phyloP scores from a whole-genome alignment of 2,888 invertebrate genomes.

The Cryptophagus acutangulus region DNA sequence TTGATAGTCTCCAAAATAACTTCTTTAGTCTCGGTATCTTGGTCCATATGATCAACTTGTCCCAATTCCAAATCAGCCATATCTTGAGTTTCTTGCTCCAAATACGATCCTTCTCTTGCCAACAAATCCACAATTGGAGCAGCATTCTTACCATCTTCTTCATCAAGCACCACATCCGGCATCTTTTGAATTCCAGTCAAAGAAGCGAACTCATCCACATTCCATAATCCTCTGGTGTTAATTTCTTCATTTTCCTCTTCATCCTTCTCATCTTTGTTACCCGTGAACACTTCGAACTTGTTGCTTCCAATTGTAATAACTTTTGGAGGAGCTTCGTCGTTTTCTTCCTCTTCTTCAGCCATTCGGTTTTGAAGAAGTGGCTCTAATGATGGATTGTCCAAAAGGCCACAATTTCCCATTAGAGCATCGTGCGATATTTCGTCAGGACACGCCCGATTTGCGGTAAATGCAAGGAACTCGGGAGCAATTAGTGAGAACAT shows the following conservation, averaged over 20 bases:
- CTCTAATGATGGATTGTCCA: conserved; percentile 1
- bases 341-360: background rate
- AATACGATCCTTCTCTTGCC: conserved; percentile 20
- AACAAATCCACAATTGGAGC: conserved; percentile 18
- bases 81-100: conserved; percentile 22
- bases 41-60: too few relatives aligned
- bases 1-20: too few relatives aligned
- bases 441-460: too few relatives aligned
- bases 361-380: background rate
- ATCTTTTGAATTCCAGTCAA: conserved; percentile 14
- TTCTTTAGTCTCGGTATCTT: too few relatives aligned
- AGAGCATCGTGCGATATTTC: background rate
- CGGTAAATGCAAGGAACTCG: too few relatives aligned
- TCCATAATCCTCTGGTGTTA: conserved; percentile 5
- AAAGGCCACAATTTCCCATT: conserved; percentile 5
- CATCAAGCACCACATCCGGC: conserved; percentile 20
- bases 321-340: conserved; percentile 4
- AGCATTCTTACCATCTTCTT: conserved; percentile 12
- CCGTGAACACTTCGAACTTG: too few relatives aligned
- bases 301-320: conserved; percentile 5
- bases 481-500: too few relatives aligned
- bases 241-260: conserved; percentile 9
- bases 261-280: conserved; percentile 9
- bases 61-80: conserved; percentile 17
- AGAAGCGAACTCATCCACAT: conserved; percentile 2